Percentiles rank a stretch among this genome's conserved stretches.
Evolutionary conservation across 2,888 invertebrate species (phyloP).

Genomic region (Lutraria lutraria): DNA sequence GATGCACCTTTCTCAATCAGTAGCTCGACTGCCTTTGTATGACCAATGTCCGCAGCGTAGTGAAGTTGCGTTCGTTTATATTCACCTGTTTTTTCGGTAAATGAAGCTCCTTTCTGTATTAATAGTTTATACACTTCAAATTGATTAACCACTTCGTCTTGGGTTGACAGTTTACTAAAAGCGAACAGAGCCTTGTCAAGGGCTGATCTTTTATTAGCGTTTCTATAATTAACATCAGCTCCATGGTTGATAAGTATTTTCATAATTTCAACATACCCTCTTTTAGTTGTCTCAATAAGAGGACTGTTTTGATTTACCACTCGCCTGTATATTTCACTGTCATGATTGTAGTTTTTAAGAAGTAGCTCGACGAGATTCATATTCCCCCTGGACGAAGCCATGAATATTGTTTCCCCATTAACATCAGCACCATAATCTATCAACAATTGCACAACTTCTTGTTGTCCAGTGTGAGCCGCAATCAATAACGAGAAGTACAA

Average conservation of each 20-base stretch:
- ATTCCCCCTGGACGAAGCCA: slow-evolving; percentile 32
- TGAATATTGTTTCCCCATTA: slow-evolving; percentile 41
- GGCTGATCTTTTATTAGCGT: slow-evolving; percentile 29
- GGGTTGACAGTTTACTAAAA: not conserved
- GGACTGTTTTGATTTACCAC: slow-evolving; percentile 39
- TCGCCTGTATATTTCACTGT: not conserved
- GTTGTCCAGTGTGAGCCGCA: slow-evolving; percentile 20
- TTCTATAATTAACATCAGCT: slow-evolving; percentile 22
- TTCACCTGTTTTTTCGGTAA: slow-evolving; percentile 27
- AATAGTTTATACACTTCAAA: not conserved
- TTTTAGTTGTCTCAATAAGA: slow-evolving; percentile 44
- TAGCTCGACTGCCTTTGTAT: not conserved
- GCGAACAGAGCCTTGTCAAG: slow-evolving; percentile 29
- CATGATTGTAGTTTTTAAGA: not conserved
- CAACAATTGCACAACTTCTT: slow-evolving; percentile 25
- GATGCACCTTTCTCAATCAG: slow-evolving; percentile 38
- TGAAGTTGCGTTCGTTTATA: slow-evolving; percentile 54
- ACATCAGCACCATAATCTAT: slow-evolving; percentile 20
- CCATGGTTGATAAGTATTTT: not conserved
- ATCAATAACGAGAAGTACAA: slow-evolving; percentile 32
- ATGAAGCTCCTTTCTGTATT: slow-evolving; percentile 12
- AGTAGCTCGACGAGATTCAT: slow-evolving; percentile 25
- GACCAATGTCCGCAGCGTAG: slow-evolving; percentile 39
- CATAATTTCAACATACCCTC: slow-evolving; percentile 21
- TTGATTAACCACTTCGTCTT: not conserved